Base-by-base conservation (phyloP, 92 coral and sea anemone species). In the Palythoa grandis region DNA sequence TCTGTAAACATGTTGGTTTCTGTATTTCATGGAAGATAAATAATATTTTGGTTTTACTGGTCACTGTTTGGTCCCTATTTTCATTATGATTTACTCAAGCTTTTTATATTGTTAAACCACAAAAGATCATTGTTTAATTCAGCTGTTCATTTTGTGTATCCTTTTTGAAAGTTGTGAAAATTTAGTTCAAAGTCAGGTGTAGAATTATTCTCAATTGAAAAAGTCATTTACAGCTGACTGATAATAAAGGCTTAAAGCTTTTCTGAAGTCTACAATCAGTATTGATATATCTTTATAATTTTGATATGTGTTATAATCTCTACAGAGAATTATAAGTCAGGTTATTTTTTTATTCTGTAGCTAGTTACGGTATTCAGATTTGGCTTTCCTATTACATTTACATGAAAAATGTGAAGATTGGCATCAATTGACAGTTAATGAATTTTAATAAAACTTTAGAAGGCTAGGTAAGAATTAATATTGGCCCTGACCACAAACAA, bases 1-100 rank as follows among this genome's bases (percentile, higher is more conserved):
- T 66, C 25, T 17, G 43, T 80, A 80, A 66, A 65, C 25, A 23
- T 79, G 58, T 65, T 80, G 72, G 85, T 80, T 80, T 77, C 77
- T 77, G 70, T 77, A 53, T 77, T 35, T 66, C 74, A 66, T 40
- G 39, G 72, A 79, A 63, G 71, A 61, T 72, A 40, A 79, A 79
- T 72, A 38, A 63, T 58, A 22, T 58, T 79, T 66, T 63, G 58
- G 38, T 79, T 79, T 79, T 58, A 47, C 39, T 79, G 73, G 43
- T 50, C 40, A 79, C 25, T 63, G 58, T 79, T 79, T 79, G 84
- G 57, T 38, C 37, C 14, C 37, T 25, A 22, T 78, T 78, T 29
- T 78, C 43, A 78, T 7, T 67, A 29, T 63, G 38, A 79, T 80
- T 65, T 69, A 63, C 58, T 17, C 20, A 39, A 16, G 19, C 11